Evolutionary conservation across 2,888 invertebrate species (phyloP), one percentile per base, ranked within the genome.

Genomic region (Sinohyriopsis cumingii): DNA sequence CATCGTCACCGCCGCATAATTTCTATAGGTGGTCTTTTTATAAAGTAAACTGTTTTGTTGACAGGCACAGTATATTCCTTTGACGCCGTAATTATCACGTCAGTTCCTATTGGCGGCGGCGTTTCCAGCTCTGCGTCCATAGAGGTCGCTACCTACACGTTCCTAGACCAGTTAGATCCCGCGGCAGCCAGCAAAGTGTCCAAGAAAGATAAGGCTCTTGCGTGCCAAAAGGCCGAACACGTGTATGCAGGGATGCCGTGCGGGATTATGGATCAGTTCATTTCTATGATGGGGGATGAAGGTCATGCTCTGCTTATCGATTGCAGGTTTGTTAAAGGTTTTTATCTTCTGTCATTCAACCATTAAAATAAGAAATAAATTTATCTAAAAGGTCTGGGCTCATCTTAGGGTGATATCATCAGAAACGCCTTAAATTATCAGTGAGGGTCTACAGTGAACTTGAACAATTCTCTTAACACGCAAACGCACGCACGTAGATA

Each of bases 181-280:
- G 72, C 67, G 2, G 65, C 55, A 2, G 65, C 69, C 2, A 55
- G 63, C 20, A 63, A 65, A 2, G 72, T 79, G 6, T 72, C 75
- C 20, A 82, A 81, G 71, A 82, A 84, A 55, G 82, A 90, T 65
- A 95, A 95, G 87, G 95, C 96, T 0, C 91, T 95, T 77, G 92
- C 94, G 22, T 98, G 98, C 87, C 97, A 97, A 91, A 94, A 94
- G 85, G 97, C 97, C 0, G 98, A 98, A 88, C 96, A 98, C 88
- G 93, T 95, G 77, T 98, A 94, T 90, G 96, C 96, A 0, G 94
- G 94, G 1, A 95, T 96, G 92, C 97, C 98, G 0, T 97, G 98
- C 89, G 97, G 98, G 0, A 96, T 98, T 85, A 98, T 98, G 98
- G 98, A 98, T 90, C 97, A 98, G 91, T 96, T 96, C 89, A 94